Percentiles rank a stretch among this genome's conserved stretches.
Evolutionary conservation across 2,113 vertebrate species (phyloP).

Genomic region (Anguilla japonica): DNA sequence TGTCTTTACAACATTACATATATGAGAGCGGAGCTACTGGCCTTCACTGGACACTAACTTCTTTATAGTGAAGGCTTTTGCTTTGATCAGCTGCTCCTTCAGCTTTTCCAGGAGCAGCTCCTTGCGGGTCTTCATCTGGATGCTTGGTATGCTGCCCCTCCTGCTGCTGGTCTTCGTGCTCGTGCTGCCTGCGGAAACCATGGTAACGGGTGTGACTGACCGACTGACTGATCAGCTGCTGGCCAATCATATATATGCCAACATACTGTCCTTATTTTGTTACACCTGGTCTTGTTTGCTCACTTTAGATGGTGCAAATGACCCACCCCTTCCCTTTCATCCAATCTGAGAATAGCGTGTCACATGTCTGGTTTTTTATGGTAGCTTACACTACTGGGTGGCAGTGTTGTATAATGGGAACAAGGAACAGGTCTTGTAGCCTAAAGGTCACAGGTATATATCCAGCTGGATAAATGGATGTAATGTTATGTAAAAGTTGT

Average conservation of each 20-base stretch:
- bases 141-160: conserved; percentile 80
- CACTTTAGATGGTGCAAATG: neutral
- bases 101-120: conserved; percentile 88
- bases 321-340: neutral
- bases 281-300: neutral
- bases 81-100: conserved; percentile 85
- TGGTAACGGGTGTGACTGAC: neutral
- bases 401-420: too few relatives aligned
- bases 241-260: neutral
- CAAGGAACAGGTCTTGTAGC: too few relatives aligned
- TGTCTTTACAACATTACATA: neutral
- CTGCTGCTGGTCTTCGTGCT: conserved; percentile 86
- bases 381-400: neutral
- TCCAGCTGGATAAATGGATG: too few relatives aligned
- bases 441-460: too few relatives aligned
- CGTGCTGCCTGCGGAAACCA: conserved; percentile 79
- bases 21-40: neutral
- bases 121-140: conserved; percentile 83
- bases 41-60: conserved; percentile 68
- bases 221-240: neutral
- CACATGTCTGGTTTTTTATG: neutral
- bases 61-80: conserved; percentile 81
- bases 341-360: too few relatives aligned
- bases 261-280: neutral
- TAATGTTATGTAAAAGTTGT: too few relatives aligned